Evolutionary conservation across 2,113 vertebrate species (phyloP).

Genomic region (Balaeniceps rex): DNA sequence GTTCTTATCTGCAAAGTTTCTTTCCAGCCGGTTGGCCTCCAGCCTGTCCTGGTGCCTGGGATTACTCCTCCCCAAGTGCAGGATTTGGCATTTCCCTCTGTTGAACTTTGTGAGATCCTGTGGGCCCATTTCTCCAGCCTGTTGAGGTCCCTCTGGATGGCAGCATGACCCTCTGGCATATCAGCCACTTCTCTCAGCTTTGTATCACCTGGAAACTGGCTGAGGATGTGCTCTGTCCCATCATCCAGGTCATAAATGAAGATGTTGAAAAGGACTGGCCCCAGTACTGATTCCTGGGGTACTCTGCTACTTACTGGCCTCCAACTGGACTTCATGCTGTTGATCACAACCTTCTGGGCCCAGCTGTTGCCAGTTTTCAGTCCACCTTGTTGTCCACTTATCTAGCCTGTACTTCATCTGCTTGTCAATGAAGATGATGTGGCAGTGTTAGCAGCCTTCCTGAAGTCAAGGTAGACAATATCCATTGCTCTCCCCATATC

Average conservation of each 20-base stretch:
- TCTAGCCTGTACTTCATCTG: not conserved
- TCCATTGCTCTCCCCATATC: not conserved
- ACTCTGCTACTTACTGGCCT: not conserved
- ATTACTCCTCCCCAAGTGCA: not conserved
- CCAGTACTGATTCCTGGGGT: not conserved
- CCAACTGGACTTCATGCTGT: not conserved
- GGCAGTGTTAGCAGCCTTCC: not conserved
- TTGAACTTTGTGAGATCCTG: not conserved
- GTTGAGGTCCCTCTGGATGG: accelerated
- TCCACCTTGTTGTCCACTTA: not conserved
- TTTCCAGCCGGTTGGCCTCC: not conserved
- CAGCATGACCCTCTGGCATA: not conserved
- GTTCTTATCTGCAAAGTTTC: not conserved
- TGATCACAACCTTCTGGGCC: not conserved
- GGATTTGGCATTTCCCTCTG: not conserved
- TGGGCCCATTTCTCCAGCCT: not conserved
- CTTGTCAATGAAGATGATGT: not conserved
- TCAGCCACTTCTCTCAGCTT: not conserved
- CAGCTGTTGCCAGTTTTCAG: not conserved
- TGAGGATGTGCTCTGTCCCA: not conserved
- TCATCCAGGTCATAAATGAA: not conserved
- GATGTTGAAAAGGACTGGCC: not conserved
- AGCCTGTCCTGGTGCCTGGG: not conserved
- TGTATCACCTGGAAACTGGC: not conserved
- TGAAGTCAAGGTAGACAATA: not conserved